Percentiles rank a stretch among this genome's conserved stretches.
phyloP scores from a whole-genome alignment of 2,113 vertebrate species.

The Chaetura pelagica region DNA sequence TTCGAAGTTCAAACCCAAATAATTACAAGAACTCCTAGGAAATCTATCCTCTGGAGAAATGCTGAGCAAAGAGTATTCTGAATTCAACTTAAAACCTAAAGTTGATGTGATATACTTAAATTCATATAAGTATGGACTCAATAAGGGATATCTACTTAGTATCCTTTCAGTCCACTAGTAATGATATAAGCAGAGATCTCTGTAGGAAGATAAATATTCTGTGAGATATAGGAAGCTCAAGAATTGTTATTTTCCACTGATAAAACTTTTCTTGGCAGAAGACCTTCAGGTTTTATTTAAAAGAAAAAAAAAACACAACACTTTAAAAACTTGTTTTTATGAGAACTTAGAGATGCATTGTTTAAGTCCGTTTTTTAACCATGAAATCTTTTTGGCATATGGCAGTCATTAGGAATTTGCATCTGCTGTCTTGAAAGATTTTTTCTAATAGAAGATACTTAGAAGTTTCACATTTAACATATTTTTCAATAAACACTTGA shows the following conservation, averaged over 20 bases:
- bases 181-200: slow-evolving; percentile 49
- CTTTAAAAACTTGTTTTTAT: slow-evolving; percentile 60
- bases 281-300: slow-evolving; percentile 63
- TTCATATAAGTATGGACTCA: background rate
- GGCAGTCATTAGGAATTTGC: slow-evolving; percentile 79
- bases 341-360: slow-evolving; percentile 71
- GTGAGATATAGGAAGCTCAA: slow-evolving; percentile 53
- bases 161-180: slow-evolving; percentile 11
- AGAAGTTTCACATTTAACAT: slow-evolving; percentile 51
- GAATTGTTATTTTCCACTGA: slow-evolving; percentile 71
- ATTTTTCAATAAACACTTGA: slow-evolving; percentile 76
- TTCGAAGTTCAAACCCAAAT: background rate
- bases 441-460: slow-evolving; percentile 70
- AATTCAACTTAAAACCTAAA: slow-evolving; percentile 15
- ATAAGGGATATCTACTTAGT: slow-evolving; percentile 26
- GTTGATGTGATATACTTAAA: background rate
- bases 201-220: slow-evolving; percentile 58
- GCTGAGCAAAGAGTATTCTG: slow-evolving; percentile 8
- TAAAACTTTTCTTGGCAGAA: slow-evolving; percentile 60
- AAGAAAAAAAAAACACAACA: slow-evolving; percentile 48
- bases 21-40: slow-evolving; percentile 27
- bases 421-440: slow-evolving; percentile 71
- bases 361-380: slow-evolving; percentile 63
- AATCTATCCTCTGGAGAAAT: background rate
- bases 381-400: slow-evolving; percentile 75